Evolutionary conservation across 1,140 invertebrate species (phyloP).

Genomic region (Dermatophagoides farinae): DNA sequence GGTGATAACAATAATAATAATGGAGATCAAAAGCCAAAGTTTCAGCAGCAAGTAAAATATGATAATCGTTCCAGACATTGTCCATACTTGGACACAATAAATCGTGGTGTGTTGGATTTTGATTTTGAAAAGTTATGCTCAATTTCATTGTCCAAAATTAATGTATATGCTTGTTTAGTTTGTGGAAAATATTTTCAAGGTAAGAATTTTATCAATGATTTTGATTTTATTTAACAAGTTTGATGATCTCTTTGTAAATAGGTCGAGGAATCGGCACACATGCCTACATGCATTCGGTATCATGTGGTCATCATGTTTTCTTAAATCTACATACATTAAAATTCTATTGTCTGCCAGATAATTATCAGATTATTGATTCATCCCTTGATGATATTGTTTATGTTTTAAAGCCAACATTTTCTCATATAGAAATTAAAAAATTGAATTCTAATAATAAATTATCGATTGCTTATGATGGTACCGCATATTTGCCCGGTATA

Average conservation of each 20-base stretch:
- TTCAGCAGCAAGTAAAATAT: not conserved
- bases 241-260: constrained; percentile 27
- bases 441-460: constrained; percentile 65
- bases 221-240: constrained; percentile 15
- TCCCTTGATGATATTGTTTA: constrained; percentile 50
- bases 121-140: constrained; percentile 99
- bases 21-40: not conserved
- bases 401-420: constrained; percentile 93
- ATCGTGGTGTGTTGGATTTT: constrained; percentile 87
- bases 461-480: constrained; percentile 86
- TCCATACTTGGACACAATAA: constrained; percentile 91
- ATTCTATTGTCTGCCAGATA: constrained; percentile 98
- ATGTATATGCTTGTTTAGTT: constrained; percentile 98
- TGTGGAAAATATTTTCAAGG: constrained; percentile 98
- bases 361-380: constrained; percentile 98
- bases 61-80: constrained; percentile 32
- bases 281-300: constrained; percentile 95
- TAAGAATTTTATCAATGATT: constrained; percentile 20
- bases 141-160: constrained; percentile 88
- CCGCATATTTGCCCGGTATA: constrained; percentile 68
- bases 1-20: not conserved
- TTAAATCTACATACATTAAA: constrained; percentile 88
- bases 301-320: constrained; percentile 91
- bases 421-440: constrained; percentile 48
- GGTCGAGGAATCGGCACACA: constrained; percentile 92